These are phyloP conservation scores for Momotus momota DNA, from an alignment of 2,797 vertebrate genomes.

Conservation along the genomic window DNA sequence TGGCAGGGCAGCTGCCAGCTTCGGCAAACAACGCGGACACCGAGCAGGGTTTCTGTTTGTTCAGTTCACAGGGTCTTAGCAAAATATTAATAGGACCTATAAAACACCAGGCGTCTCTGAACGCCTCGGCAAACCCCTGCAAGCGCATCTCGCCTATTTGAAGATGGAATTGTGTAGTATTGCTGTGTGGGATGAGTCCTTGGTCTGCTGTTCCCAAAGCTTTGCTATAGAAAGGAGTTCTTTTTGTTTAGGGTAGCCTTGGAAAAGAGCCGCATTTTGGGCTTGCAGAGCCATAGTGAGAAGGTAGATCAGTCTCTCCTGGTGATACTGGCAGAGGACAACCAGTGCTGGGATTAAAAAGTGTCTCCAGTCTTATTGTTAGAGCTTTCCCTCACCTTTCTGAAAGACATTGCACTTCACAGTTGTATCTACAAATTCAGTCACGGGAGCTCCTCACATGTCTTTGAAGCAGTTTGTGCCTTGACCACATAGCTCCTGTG, in stretches of 20 bases:
- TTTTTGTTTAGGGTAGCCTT: not conserved
- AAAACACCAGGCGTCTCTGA: not conserved
- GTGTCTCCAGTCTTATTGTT: not conserved
- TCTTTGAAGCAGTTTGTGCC: not conserved
- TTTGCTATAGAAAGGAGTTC: not conserved
- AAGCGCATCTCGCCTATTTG: not conserved
- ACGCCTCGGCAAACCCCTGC: not conserved
- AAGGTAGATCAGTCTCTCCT: not conserved
- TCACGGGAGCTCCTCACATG: not conserved
- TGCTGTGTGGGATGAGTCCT: not conserved
- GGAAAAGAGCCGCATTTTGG: not conserved
- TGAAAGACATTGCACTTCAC: not conserved
- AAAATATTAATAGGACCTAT: not conserved
- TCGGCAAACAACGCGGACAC: not conserved
- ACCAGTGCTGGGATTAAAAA: not conserved
- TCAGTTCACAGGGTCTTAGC: not conserved
- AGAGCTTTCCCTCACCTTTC: not conserved
- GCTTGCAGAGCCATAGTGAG: not conserved
- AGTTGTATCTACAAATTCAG: not conserved
- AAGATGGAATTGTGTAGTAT: not conserved
- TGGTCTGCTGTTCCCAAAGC: not conserved
- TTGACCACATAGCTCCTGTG: not conserved
- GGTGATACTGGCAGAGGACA: not conserved
- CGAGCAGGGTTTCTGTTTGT: not conserved
- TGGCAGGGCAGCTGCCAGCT: not conserved